These are phyloP conservation scores for Ageneiosus marmoratus DNA, from an alignment of 2,113 vertebrate species.

Conservation along the genomic window DNA sequence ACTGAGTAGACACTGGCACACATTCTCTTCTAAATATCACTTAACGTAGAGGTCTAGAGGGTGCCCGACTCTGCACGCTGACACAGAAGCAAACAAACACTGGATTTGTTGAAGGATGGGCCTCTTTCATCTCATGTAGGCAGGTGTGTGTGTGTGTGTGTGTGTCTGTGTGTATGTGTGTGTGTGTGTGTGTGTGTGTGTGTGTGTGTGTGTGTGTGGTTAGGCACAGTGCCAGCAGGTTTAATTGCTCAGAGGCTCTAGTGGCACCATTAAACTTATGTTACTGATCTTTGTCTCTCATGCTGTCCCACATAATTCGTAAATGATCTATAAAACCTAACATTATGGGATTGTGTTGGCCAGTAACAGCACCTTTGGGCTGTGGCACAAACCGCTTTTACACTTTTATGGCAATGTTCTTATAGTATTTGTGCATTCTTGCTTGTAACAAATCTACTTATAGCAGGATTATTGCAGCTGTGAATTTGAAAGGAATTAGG, in stretches of 20 bases:
- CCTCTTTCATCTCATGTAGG: constrained; percentile 24
- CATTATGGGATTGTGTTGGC: constrained; percentile 19
- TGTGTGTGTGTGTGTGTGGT: constrained; percentile 13
- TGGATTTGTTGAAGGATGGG: constrained; percentile 8
- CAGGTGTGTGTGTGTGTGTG: constrained; percentile 58
- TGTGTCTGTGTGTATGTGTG: too few species aligned
- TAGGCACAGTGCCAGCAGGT: constrained; percentile 31
- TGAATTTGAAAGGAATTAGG: background rate
- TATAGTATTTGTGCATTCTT: background rate
- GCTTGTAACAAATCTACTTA: background rate
- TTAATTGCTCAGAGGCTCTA: constrained; percentile 42
- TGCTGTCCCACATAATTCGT: constrained; percentile 12
- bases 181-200: constrained; percentile 63
- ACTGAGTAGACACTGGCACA: background rate
- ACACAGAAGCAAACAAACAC: constrained; percentile 27
- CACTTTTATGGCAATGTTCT: constrained; percentile 2
- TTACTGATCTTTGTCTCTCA: constrained; percentile 34
- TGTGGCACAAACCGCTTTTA: background rate
- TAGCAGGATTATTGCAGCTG: background rate
- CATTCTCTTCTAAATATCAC: constrained; percentile 2
- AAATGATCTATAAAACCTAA: constrained; percentile 31
- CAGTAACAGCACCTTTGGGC: constrained; percentile 15
- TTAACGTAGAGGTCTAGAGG: background rate
- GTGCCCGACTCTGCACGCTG: background rate
- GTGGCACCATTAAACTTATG: constrained; percentile 32